These are phyloP conservation scores for Pelagia noctiluca DNA, from an alignment of 30 jellyfish, hydroid and myxozoan genomes.

Conservation along the genomic window DNA sequence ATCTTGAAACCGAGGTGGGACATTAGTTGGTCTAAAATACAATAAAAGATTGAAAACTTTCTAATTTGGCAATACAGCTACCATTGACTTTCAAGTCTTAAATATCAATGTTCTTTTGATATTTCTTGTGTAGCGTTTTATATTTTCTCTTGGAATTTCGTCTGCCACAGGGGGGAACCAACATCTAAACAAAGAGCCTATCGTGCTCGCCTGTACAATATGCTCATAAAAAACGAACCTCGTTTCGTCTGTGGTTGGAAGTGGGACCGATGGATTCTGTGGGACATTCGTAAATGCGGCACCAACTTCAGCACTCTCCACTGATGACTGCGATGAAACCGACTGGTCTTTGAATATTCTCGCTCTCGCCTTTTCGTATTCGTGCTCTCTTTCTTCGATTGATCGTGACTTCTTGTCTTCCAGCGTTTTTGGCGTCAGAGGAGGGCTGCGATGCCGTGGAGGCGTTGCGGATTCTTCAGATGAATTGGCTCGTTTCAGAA, in stretches of 20 bases:
- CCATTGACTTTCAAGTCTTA: too few relatives aligned
- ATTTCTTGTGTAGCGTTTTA: too few relatives aligned
- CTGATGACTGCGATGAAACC: conserved; percentile 65
- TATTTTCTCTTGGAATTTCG: too few relatives aligned
- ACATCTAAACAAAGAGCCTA: too few relatives aligned
- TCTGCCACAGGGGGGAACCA: too few relatives aligned
- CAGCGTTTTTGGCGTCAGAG: conserved; percentile 59
- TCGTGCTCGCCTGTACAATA: too few relatives aligned
- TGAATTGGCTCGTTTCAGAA: conserved; percentile 85
- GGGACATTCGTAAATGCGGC: conserved; percentile 10
- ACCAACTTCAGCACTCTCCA: conserved; percentile 55
- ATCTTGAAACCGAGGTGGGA: conserved; percentile 77
- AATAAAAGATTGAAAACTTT: too few relatives aligned
- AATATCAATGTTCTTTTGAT: too few relatives aligned
- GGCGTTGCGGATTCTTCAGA: conserved; percentile 89
- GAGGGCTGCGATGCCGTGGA: conserved; percentile 83
- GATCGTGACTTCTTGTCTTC: conserved; percentile 90
- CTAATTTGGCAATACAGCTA: too few relatives aligned
- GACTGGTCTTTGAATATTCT: conserved; percentile 84
- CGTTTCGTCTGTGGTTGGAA: conserved; percentile 19
- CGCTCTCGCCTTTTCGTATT: conserved; percentile 82
- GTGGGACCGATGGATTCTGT: conserved; percentile 1
- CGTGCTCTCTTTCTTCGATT: conserved; percentile 89
- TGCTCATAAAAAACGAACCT: too few relatives aligned
- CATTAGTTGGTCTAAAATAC: conserved; percentile 50